Conservation (phyloP, 23 tunicate genomes). For the Phallusia fumigata region DNA sequence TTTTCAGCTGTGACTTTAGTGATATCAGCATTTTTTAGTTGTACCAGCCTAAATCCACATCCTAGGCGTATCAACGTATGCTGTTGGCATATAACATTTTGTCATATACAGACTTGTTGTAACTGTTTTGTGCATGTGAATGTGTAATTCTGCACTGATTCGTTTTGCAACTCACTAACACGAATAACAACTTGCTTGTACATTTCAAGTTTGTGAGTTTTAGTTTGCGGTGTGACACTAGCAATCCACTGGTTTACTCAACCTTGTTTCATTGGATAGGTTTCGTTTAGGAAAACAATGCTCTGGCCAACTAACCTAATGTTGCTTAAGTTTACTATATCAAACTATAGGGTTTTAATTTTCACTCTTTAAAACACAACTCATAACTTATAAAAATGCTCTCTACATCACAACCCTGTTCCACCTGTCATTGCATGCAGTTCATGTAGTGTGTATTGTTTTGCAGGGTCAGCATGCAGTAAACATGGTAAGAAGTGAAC, state of each 20-base stretch:
- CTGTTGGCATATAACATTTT: too few relatives aligned
- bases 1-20: too few relatives aligned
- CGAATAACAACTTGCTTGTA: slow-evolving; percentile 8
- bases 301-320: background rate
- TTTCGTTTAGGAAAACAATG: too few relatives aligned
- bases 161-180: slow-evolving; percentile 4
- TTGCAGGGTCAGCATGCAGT: slow-evolving; percentile 12
- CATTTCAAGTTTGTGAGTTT: slow-evolving; percentile 1
- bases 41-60: too few relatives aligned
- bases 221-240: background rate
- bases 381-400: background rate
- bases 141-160: too few relatives aligned
- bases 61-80: too few relatives aligned
- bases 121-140: too few relatives aligned
- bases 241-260: background rate
- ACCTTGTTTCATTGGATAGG: too few relatives aligned
- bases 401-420: too few relatives aligned
- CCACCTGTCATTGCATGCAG: background rate
- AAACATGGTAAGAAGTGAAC: background rate
- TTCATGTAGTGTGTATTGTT: background rate
- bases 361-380: background rate
- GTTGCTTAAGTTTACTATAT: background rate
- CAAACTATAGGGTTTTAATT: background rate
- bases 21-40: too few relatives aligned
- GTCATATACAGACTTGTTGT: too few relatives aligned